Base-by-base conservation (phyloP, 2,797 vertebrate genomes). In the Sebastiscus albofasciatus region DNA sequence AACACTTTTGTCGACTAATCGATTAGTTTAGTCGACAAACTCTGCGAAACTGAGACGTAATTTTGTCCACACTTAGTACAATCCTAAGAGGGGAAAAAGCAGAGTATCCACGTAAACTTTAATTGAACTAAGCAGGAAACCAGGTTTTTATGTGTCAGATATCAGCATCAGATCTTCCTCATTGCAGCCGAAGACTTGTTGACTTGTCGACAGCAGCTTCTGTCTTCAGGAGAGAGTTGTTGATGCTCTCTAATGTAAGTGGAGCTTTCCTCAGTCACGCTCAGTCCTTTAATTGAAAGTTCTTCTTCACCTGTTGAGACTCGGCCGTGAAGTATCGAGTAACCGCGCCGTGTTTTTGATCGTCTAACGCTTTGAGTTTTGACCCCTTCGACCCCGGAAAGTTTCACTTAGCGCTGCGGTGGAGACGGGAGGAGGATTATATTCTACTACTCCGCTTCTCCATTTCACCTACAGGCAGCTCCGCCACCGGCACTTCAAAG, bases 341-440 rank as follows among this genome's bases (percentile, higher is more conserved):
- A 1, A 77, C 85, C 18, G 0, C 14, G 1, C 10, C 0, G 55
- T 2, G 75, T 68, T 67, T 81, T 49, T 74, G 64, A 69, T 75
- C 11, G 16, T 5, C 0, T 34, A 42, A 20, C 20, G 39, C 36
- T 76, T 61, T 2, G 55, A 55, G 58, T 34, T 68, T 33, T 54
- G 82, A 85, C 84, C 84, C 18, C 16, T 22, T 6, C 2, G 81
- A 77, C 89, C 89, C 80, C 5, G 80, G 81, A 77, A 84, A 76
- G 71, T 72, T 88, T 84, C 80, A 84, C 77, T 87, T 80, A 79
- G 72, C 5, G 5, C 74, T 2, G 56, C 27, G 0, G 22, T 10
- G 58, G 54, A 61, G 67, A 54, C 5, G 42, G 16, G 13, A 16
- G 16, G 16, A 16, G 26, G 66, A 11, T 79, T 27, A 22, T 22